These are phyloP conservation scores for Pemphigus obesinymphae DNA, from an alignment of 1,140 invertebrate species.

Conservation along the genomic window DNA sequence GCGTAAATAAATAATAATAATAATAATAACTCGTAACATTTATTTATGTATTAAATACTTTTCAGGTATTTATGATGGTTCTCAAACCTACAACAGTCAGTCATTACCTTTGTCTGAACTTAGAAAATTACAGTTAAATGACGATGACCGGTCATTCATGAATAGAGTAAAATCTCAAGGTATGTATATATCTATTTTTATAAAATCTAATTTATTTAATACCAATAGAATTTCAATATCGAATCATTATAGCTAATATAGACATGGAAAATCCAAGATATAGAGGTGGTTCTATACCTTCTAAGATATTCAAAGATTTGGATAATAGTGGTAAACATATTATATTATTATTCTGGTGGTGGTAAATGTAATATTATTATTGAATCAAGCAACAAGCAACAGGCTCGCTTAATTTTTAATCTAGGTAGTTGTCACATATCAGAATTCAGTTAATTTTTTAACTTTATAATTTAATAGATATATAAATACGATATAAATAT, in stretches of 20 bases:
- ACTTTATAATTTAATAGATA: not conserved
- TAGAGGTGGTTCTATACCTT: constrained; percentile 57
- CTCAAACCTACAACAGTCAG: constrained; percentile 44
- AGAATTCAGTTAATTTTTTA: not conserved
- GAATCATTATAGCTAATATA: constrained; percentile 42
- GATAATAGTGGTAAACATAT: constrained; percentile 52
- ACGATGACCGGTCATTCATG: constrained; percentile 60
- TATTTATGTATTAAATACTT: not conserved
- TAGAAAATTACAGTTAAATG: constrained; percentile 57
- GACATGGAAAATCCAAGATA: constrained; percentile 55
- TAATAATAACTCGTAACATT: too few relatives aligned
- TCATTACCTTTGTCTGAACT: constrained; percentile 51
- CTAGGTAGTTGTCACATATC: not conserved
- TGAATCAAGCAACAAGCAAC: too few relatives aligned
- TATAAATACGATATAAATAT: not conserved
- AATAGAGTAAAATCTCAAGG: constrained; percentile 63
- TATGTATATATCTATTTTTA: constrained; percentile 47
- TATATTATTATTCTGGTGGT: not conserved
- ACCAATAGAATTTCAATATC: constrained; percentile 39
- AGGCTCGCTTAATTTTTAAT: not conserved
- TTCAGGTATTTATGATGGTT: constrained; percentile 6
- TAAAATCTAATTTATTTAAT: not conserved
- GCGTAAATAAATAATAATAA: too few relatives aligned
- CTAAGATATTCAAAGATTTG: constrained; percentile 56
- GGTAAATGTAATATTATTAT: not conserved